Evolutionary conservation across 2,797 vertebrate species (phyloP), one percentile per base, ranked within the genome.

Genomic region (Melanotaenia boesemani): DNA sequence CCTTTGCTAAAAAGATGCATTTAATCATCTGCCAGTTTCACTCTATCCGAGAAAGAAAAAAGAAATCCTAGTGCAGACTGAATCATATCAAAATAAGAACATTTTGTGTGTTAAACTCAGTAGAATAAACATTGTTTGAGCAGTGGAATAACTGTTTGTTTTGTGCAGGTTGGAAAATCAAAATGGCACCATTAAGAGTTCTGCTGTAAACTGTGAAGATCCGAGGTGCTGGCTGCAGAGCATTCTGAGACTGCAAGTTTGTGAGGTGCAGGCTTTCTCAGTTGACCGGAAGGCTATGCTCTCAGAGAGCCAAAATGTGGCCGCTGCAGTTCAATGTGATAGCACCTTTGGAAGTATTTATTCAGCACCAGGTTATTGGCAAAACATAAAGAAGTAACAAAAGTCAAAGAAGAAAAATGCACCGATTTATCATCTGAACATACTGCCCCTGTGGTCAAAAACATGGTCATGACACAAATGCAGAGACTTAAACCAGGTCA

Each of bases 331-430:
- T 93, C 91, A 91, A 84, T 77, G 78, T 89, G 85, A 87, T 95
- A 96, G 95, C 95, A 96, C 95, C 95, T 87, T 92, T 76, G 81
- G 70, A 85, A 92, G 87, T 90, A 78, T 91, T 91, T 86, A 85
- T 93, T 91, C 91, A 96, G 95, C 95, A 96, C 95, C 95, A 94
- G 91, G 86, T 95, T 90, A 66, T 80, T 77, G 88, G 89, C 89
- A 83, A 70, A 90, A 80, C 58, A 32, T 60, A 79, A 79, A 74
- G 54, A 72, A 81, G 50, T 34, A 87, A 62, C 34, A 63, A 79
- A 89, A 76, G 28, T 50, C 58, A 81, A 83, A 74, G 79, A 88
- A 72, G 39, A 82, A 81, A 63, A 83, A 92, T 91, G 91, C 91
- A 93, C 92, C 86, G 32, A 91, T 90, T 86, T 81, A 64, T 90